These are phyloP conservation scores for Tarsius wallacei DNA, from an alignment of 2,797 vertebrate species.

Conservation along the genomic window DNA sequence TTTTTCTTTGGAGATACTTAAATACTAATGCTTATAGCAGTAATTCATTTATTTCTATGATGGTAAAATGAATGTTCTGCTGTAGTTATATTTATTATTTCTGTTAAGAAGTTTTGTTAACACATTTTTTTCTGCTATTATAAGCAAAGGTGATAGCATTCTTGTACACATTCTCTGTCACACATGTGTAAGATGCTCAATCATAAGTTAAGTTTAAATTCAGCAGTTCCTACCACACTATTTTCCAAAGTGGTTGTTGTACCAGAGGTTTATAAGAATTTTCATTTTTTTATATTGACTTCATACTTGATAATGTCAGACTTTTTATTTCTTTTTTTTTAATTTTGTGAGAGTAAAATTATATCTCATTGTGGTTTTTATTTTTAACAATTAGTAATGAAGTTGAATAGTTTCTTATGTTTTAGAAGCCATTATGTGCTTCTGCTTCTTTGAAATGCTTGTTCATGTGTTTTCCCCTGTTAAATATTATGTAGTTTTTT, in stretches of 20 bases:
- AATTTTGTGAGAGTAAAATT: background rate
- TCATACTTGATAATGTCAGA: background rate
- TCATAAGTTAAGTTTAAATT: background rate
- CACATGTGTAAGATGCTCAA: background rate
- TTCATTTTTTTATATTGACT: background rate
- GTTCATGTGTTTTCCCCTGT: background rate
- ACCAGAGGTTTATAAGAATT: background rate
- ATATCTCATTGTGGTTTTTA: background rate
- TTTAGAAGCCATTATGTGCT: background rate
- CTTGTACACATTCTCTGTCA: background rate
- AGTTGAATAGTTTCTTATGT: background rate
- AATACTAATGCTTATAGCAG: background rate
- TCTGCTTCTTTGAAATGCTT: background rate
- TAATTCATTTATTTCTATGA: background rate
- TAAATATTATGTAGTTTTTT: background rate
- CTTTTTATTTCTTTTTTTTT: background rate
- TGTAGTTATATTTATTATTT: background rate
- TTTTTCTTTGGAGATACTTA: background rate
- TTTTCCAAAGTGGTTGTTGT: background rate
- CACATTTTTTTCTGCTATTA: background rate
- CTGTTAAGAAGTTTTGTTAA: background rate
- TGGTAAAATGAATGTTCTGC: background rate
- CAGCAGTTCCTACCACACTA: background rate
- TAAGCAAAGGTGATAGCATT: background rate
- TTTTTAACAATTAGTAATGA: slow-evolving; percentile 31